These are phyloP conservation scores for Anagrus nilaparvatae DNA, from an alignment of 1,140 invertebrate species.

Conservation along the genomic window DNA sequence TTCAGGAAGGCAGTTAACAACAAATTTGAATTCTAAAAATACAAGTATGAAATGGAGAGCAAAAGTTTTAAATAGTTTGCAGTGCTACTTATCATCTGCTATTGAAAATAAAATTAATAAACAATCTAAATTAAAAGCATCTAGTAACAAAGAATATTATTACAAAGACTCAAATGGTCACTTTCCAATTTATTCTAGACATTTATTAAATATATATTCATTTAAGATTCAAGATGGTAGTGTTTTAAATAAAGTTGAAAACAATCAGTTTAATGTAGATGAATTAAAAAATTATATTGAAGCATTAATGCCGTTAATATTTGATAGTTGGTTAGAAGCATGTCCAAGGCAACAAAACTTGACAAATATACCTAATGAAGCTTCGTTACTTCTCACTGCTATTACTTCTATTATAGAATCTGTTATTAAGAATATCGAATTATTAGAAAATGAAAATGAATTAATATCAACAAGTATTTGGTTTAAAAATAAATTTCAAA, in stretches of 20 bases:
- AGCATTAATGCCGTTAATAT: conserved; percentile 55
- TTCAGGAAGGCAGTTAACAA: conserved; percentile 49
- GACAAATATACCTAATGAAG: conserved; percentile 42
- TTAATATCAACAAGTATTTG: conserved; percentile 28
- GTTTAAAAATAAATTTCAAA: conserved; percentile 44
- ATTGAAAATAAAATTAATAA: conserved; percentile 19
- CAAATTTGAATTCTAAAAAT: conserved; percentile 54
- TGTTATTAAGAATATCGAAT: conserved; percentile 43
- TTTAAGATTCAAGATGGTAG: conserved; percentile 21
- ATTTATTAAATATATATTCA: conserved; percentile 16
- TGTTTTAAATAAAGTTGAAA: conserved; percentile 7
- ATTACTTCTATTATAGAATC: conserved; percentile 46
- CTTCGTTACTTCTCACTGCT: conserved; percentile 44
- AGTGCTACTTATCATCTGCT: conserved; percentile 48
- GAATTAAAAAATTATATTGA: conserved; percentile 43
- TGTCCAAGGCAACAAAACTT: conserved; percentile 37
- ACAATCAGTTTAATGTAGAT: conserved; percentile 17
- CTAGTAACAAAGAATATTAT: conserved; percentile 9
- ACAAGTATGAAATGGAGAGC: conserved; percentile 64
- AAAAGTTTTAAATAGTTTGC: conserved; percentile 57
- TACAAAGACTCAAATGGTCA: conserved; percentile 16
- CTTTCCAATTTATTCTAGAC: conserved; percentile 20
- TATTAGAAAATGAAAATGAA: conserved; percentile 28
- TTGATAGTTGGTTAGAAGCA: conserved; percentile 65
- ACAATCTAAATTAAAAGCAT: neutral